These are phyloP conservation scores for Bucorvus abyssinicus DNA, from an alignment of 2,797 vertebrate genomes.

Conservation along the genomic window DNA sequence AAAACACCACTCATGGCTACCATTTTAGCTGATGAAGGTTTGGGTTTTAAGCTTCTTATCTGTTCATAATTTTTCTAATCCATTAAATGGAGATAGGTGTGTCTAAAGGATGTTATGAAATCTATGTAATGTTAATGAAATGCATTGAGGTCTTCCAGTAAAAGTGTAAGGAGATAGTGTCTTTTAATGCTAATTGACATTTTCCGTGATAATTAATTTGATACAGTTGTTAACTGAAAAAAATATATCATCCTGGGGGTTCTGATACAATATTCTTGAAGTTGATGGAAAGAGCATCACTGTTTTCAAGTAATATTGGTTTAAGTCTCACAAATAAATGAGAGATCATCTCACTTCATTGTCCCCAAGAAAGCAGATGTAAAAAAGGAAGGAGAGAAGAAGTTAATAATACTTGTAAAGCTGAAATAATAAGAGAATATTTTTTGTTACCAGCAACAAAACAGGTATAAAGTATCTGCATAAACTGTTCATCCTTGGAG, in stretches of 20 bases:
- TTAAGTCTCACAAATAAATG: background rate
- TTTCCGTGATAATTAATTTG: background rate
- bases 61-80: constrained; percentile 15
- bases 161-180: background rate
- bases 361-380: background rate
- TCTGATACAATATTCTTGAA: background rate
- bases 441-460: background rate
- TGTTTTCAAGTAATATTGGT: background rate
- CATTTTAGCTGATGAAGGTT: background rate
- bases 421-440: background rate
- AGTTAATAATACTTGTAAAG: background rate
- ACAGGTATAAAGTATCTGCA: accelerated
- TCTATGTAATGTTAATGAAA: background rate
- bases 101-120: background rate
- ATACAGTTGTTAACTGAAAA: background rate
- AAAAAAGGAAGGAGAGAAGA: background rate
- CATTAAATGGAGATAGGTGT: constrained; percentile 5
- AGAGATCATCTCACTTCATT: background rate
- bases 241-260: background rate
- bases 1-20: background rate
- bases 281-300: background rate
- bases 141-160: background rate
- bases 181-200: background rate
- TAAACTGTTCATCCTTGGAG: background rate
- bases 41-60: constrained; percentile 34